These are phyloP conservation scores for Euthynnus affinis DNA, from an alignment of 2,797 vertebrate genomes.

Conservation along the genomic window DNA sequence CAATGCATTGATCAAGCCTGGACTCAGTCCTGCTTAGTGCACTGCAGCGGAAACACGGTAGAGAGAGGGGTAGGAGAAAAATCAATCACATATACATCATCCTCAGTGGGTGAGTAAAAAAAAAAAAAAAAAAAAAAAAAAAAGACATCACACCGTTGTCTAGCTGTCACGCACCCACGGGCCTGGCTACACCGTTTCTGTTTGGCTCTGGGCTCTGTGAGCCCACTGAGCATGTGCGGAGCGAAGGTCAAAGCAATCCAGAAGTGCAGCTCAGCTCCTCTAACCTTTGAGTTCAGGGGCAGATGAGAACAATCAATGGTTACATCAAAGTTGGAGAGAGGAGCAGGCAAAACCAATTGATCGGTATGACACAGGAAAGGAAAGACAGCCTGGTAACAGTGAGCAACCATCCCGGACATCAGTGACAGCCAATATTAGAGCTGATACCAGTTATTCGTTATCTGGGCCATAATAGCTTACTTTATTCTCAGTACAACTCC, in stretches of 20 bases:
- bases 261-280: slow-evolving; percentile 79
- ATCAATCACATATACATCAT: slow-evolving; percentile 86
- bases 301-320: slow-evolving; percentile 83
- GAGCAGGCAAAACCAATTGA: slow-evolving; percentile 82
- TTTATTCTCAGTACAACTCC: neutral
- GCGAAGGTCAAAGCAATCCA: slow-evolving; percentile 86
- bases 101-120: slow-evolving; percentile 77
- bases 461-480: slow-evolving; percentile 14
- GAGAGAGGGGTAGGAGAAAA: slow-evolving; percentile 79
- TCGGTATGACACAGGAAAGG: slow-evolving; percentile 76
- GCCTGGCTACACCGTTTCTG: slow-evolving; percentile 73
- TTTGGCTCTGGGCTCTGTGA: slow-evolving; percentile 76
- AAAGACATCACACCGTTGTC: slow-evolving; percentile 81
- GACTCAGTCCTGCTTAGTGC: slow-evolving; percentile 83
- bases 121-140: slow-evolving; percentile 72
- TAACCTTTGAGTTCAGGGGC: slow-evolving; percentile 86
- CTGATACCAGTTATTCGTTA: slow-evolving; percentile 26
- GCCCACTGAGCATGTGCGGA: slow-evolving; percentile 82
- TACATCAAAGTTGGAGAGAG: slow-evolving; percentile 82
- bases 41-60: slow-evolving; percentile 79
- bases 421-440: slow-evolving; percentile 46
- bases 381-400: slow-evolving; percentile 63
- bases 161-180: slow-evolving; percentile 82
- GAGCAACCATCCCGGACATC: slow-evolving; percentile 52
- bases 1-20: slow-evolving; percentile 87